Evolutionary conservation across 2,888 invertebrate genomes (phyloP).

Genomic region (Perdita meconis): DNA sequence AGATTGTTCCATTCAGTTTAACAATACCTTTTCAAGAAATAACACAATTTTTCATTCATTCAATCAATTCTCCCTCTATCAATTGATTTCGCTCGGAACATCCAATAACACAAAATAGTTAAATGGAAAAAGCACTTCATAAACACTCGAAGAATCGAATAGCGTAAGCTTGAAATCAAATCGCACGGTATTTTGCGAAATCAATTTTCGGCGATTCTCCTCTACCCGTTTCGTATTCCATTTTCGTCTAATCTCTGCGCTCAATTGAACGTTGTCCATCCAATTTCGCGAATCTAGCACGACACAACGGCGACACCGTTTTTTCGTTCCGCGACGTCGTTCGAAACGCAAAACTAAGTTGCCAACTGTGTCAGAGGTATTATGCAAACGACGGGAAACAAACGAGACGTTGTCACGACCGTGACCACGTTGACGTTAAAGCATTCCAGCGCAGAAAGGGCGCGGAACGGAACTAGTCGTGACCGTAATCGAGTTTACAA

Average conservation of each 20-base stretch:
- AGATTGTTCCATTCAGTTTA: too few species aligned
- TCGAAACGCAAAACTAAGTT: conserved; percentile 11
- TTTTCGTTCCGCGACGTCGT: background rate
- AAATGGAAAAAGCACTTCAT: background rate
- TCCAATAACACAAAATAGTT: background rate
- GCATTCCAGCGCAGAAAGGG: background rate
- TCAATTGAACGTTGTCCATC: conserved; percentile 6
- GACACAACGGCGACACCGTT: background rate
- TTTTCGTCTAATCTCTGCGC: conserved; percentile 24
- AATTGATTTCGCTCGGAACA: too few species aligned
- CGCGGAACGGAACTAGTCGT: background rate
- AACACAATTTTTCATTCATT: too few species aligned
- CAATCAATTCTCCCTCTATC: too few species aligned
- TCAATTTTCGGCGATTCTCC: conserved; percentile 14
- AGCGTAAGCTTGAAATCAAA: conserved; percentile 1
- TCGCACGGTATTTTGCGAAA: background rate
- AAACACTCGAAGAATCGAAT: background rate
- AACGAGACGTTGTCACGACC: background rate
- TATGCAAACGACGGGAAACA: background rate
- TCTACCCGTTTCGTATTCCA: conserved; percentile 16
- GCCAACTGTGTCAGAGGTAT: conserved; percentile 2
- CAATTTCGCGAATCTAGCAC: conserved; percentile 15
- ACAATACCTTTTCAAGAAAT: too few species aligned
- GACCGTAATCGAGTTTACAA: conserved; percentile 2
- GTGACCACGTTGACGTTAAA: background rate